A percentile compares a stretch with the other conserved stretches of the same genome.
phyloP scores from a whole-genome alignment of 2,888 invertebrate genomes.

The Nematopogon swammerdamellus region DNA sequence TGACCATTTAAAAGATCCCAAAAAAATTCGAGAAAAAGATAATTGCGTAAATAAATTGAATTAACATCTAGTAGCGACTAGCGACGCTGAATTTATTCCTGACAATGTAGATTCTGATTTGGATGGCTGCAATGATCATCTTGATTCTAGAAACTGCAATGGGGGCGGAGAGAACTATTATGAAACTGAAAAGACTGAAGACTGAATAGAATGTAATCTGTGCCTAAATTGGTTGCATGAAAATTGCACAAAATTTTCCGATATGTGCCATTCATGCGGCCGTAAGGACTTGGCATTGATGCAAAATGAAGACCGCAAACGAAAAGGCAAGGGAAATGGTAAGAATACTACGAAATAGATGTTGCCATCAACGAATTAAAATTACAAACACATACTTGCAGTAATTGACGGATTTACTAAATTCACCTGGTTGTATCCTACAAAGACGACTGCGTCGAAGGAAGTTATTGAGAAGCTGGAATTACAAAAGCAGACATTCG shows the following conservation, averaged over 20 bases:
- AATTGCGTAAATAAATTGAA: not conserved
- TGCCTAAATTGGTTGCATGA: not conserved
- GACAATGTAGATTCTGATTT: not conserved
- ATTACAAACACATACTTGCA: slow-evolving; percentile 23
- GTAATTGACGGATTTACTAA: slow-evolving; percentile 24
- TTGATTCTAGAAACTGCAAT: not conserved
- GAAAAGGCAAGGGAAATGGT: too few relatives aligned
- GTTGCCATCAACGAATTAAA: slow-evolving; percentile 18
- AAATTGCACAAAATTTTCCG: too few relatives aligned
- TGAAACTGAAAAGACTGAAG: not conserved
- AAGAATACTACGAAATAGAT: slow-evolving; percentile 20
- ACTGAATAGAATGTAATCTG: not conserved
- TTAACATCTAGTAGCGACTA: not conserved
- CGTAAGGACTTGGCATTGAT: slow-evolving; percentile 9
- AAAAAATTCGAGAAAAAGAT: not conserved
- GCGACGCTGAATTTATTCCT: not conserved
- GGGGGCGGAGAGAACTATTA: not conserved
- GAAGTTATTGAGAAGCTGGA: slow-evolving; percentile 20
- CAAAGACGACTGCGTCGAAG: slow-evolving; percentile 16
- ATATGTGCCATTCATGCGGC: too few relatives aligned
- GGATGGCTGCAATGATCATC: not conserved
- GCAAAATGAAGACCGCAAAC: slow-evolving; percentile 16
- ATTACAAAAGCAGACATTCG: slow-evolving; percentile 20
- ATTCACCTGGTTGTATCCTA: slow-evolving; percentile 24
- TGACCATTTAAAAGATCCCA: not conserved